Percentiles rank a stretch among this genome's conserved stretches.
Conservation (phyloP, 2,113 vertebrate genomes). For the Austrofundulus limnaeus region DNA sequence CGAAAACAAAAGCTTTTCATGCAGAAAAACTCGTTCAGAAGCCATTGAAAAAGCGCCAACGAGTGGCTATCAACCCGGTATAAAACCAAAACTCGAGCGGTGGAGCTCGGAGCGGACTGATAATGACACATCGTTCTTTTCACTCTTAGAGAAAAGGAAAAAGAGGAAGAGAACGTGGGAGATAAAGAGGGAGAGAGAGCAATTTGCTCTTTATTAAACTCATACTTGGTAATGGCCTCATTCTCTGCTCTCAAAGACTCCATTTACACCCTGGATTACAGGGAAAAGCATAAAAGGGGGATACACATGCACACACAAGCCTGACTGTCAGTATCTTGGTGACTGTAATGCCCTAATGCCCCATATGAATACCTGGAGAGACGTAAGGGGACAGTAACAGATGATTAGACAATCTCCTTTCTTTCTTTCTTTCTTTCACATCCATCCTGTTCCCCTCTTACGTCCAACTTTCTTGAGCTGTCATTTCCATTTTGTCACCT, state of each 20-base stretch:
- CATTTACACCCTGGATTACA: conserved; percentile 78
- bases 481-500: conserved; percentile 29
- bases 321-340: conserved; percentile 70
- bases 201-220: conserved; percentile 84
- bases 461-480: conserved; percentile 22
- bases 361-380: conserved; percentile 75
- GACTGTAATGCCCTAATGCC: conserved; percentile 70
- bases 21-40: conserved; percentile 14
- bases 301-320: conserved; percentile 42
- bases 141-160: conserved; percentile 42
- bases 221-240: conserved; percentile 84
- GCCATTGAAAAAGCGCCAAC: conserved; percentile 30
- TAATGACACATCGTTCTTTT: conserved; percentile 72
- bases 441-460: conserved; percentile 12
- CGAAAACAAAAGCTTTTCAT: conserved; percentile 49
- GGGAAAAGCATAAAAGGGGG: conserved; percentile 73
- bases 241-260: conserved; percentile 83
- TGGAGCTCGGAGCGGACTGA: conserved; percentile 58
- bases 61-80: conserved; percentile 43
- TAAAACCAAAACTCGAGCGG: conserved; percentile 49
- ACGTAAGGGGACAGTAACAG: conserved; percentile 69
- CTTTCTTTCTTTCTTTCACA: conserved; percentile 32
- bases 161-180: conserved; percentile 44
- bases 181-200: conserved; percentile 54
- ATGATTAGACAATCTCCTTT: conserved; percentile 55